A percentile compares a stretch with the other conserved stretches of the same genome.
Conservation (phyloP, 2,888 invertebrate species). For the Hemithea aestivaria region DNA sequence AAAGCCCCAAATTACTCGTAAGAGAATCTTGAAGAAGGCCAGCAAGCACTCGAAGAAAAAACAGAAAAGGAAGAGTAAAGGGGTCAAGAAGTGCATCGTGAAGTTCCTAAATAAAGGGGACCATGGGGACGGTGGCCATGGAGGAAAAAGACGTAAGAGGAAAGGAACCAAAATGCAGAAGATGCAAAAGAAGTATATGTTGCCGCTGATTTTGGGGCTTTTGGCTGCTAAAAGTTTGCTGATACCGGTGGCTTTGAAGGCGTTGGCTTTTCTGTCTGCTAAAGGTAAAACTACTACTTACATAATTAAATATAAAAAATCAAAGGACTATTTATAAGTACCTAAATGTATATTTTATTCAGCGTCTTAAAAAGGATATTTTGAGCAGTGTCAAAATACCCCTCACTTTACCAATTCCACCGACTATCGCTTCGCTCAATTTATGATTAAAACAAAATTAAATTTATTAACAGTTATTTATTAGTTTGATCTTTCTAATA, state of each 20-base stretch:
- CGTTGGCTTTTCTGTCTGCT: constrained; percentile 83
- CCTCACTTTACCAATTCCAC: too few relatives aligned
- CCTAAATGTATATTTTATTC: too few relatives aligned
- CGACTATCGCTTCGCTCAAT: too few relatives aligned
- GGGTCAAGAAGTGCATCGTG: constrained; percentile 54
- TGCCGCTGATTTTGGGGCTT: constrained; percentile 81
- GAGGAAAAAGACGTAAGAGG: constrained; percentile 34
- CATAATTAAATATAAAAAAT: too few relatives aligned
- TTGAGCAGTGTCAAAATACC: too few relatives aligned
- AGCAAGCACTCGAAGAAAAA: constrained; percentile 33
- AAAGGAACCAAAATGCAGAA: constrained; percentile 28
- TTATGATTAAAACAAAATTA: too few relatives aligned
- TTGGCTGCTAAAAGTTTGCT: constrained; percentile 83
- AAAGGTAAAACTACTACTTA: too few relatives aligned
- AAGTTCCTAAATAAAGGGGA: constrained; percentile 50
- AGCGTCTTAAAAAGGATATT: too few relatives aligned
- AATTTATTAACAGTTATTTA: too few relatives aligned
- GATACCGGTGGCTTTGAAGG: constrained; percentile 83
- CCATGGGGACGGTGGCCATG: background rate
- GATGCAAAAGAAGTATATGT: constrained; percentile 75
- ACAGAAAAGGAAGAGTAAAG: constrained; percentile 42
- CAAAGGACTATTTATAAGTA: too few relatives aligned
- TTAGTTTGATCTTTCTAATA: too few relatives aligned
- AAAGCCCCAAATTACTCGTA: constrained; percentile 9
- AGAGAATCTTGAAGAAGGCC: constrained; percentile 16